Evolutionary conservation across 2,888 invertebrate genomes (phyloP), one percentile per base, ranked within the genome.

Genomic region (Drosophila siamana): DNA sequence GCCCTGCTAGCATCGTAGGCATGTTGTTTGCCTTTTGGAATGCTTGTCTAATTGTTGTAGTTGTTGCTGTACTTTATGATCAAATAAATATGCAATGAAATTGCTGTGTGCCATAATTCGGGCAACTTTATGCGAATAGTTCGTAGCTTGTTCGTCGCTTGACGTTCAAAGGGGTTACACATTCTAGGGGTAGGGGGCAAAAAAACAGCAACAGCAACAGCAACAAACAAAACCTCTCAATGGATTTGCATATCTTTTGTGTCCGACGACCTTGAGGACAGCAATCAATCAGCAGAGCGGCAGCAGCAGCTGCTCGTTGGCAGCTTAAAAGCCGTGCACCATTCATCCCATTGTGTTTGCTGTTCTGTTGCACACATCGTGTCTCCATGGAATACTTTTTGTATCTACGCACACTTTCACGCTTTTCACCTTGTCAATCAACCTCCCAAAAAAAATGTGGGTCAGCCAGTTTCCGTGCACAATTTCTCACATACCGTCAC

Each of bases 361-460:
- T 30, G 26, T 41, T 43, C 41, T 52, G 40, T 54, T 41, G 54
- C 41, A 54, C 60, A 66, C 33, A 38, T 7, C 24, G 28, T 36
- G 59, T 72, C 62, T 69, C 72, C 43, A 30, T 62, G 47, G 52
- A 62, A 69, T 72, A 69, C 60, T 63, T 62, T 67, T 57, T 57
- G 51, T 72, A 73, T 64, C 44, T 55, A 55, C 64, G 62, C 62
- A 62, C 15, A 30, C 60, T 44, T 80, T 74, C 62, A 60, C 22
- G 40, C 60, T 44, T 80, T 74, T 86, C 74, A 87, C 86, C 85
- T 86, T 86, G 85, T 86, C 85, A 87, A 86, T 88, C 88, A 86
- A 60, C 55, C 56, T 26, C 16, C 28, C 3, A 28, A 8, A 28
- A 9, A 41, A 55, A 59, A 57, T 66, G 62, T 68, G 66, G 69